Conservation (phyloP, 2,888 invertebrate genomes). For the Ecdyonurus torrentis region DNA sequence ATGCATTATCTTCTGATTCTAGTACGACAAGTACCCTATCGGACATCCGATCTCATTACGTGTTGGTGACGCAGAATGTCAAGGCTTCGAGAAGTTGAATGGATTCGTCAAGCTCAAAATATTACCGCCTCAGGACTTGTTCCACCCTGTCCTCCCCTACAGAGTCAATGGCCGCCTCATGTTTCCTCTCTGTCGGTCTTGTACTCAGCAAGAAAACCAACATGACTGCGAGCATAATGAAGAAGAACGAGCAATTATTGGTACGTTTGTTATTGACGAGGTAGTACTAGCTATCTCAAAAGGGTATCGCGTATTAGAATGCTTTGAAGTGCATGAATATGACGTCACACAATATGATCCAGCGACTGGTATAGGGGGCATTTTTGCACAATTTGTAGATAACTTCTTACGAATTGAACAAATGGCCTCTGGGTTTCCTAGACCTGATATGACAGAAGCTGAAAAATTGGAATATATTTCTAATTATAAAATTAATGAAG, state of each 20-base stretch:
- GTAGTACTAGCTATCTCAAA: not conserved
- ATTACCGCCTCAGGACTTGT: not conserved
- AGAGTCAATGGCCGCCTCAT: not conserved
- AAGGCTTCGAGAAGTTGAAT: not conserved
- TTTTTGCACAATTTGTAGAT: conserved; percentile 8
- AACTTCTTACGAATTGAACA: conserved; percentile 6
- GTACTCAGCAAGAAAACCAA: not conserved
- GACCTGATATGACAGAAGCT: not conserved
- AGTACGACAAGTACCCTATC: not conserved
- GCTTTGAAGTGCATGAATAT: conserved; percentile 3
- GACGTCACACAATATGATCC: not conserved
- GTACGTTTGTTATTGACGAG: not conserved
- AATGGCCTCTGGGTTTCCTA: conserved; percentile 6
- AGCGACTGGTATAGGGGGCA: not conserved
- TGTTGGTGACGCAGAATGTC: not conserved
- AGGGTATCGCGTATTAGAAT: conserved; percentile 1
- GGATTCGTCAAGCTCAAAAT: conserved; percentile 1
- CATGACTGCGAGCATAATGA: not conserved
- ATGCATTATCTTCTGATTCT: not conserved
- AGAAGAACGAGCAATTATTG: not conserved
- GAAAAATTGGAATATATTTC: not conserved
- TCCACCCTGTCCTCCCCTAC: conserved; percentile 6
- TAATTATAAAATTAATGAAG: not conserved
- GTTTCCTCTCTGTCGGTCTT: not conserved
- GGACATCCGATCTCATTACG: not conserved